Conservation (phyloP, 2,113 vertebrate genomes). For the Syngnathus typhle region DNA sequence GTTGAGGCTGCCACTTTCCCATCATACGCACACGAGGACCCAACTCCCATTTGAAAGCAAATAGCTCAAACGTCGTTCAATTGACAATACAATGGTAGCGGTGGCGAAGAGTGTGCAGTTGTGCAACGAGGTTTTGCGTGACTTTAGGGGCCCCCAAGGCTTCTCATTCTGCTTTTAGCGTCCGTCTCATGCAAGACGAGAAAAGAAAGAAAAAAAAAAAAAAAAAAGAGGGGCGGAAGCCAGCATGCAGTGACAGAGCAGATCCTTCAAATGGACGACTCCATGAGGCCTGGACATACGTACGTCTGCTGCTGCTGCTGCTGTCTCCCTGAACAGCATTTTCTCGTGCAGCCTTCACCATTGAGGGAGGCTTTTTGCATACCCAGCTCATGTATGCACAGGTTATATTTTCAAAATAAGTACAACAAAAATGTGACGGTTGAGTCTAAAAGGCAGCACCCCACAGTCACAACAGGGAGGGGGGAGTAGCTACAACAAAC, state of each 20-base stretch:
- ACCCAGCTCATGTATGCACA: not conserved
- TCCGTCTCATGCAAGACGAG: conserved; percentile 62
- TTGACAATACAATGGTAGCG: not conserved
- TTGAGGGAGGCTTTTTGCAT: conserved; percentile 6
- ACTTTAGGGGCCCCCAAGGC: conserved; percentile 48
- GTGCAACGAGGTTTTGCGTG: conserved; percentile 25
- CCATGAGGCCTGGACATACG: conserved; percentile 47
- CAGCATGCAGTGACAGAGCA: conserved; percentile 43
- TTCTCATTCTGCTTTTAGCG: conserved; percentile 55
- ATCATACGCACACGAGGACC: conserved; percentile 12
- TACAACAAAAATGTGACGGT: conserved; percentile 9
- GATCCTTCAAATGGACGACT: conserved; percentile 70
- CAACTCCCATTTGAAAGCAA: not conserved
- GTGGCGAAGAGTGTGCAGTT: conserved; percentile 14
- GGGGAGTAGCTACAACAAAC: conserved; percentile 19
- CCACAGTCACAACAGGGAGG: conserved; percentile 34
- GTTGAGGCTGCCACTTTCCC: not conserved
- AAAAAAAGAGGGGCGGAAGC: conserved; percentile 64
- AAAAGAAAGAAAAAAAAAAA: conserved; percentile 15
- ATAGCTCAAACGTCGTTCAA: not conserved
- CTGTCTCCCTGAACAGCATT: not conserved
- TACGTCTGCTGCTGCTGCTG: conserved; percentile 22
- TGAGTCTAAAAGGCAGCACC: conserved; percentile 30
- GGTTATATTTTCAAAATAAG: not conserved
- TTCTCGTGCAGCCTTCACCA: conserved; percentile 15